A percentile compares a stretch with the other conserved stretches of the same genome.
Conservation (phyloP, 2,888 invertebrate genomes). For the Heliconius erato region DNA sequence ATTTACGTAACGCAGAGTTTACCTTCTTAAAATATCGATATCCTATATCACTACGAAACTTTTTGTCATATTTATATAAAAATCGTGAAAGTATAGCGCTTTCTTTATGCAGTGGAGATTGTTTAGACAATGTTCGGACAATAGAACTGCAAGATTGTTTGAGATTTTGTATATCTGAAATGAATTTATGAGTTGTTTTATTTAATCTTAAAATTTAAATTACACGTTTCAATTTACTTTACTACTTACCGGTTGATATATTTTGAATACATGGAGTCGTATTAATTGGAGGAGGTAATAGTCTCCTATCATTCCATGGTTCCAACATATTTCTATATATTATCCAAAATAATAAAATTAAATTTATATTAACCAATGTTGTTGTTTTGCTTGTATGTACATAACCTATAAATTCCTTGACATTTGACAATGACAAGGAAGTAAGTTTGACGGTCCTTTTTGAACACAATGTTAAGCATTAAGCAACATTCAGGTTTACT, state of each 20-base stretch:
- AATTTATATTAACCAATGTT: background rate
- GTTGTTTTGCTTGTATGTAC: background rate
- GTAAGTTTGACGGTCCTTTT: background rate
- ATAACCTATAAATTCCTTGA: background rate
- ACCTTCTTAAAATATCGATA: conserved; percentile 84
- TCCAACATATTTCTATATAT: conserved; percentile 62
- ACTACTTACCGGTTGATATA: conserved; percentile 60
- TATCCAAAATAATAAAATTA: background rate
- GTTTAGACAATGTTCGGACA: conserved; percentile 69
- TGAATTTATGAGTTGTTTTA: conserved; percentile 1
- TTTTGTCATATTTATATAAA: conserved; percentile 86
- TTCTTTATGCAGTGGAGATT: conserved; percentile 83
- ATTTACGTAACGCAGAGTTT: conserved; percentile 82
- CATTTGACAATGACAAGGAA: background rate
- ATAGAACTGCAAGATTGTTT: conserved; percentile 65
- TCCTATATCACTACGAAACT: conserved; percentile 86
- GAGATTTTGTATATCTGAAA: conserved; percentile 66
- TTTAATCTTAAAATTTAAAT: background rate
- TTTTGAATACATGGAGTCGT: conserved; percentile 60
- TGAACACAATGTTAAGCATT: no score
- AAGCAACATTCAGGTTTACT: no score
- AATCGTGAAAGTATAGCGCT: conserved; percentile 84
- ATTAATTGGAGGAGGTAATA: conserved; percentile 73
- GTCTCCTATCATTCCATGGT: conserved; percentile 72
- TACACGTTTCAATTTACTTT: background rate